Evolutionary conservation across 2,888 invertebrate species (phyloP).

Genomic region (Ptilodon capucinus): DNA sequence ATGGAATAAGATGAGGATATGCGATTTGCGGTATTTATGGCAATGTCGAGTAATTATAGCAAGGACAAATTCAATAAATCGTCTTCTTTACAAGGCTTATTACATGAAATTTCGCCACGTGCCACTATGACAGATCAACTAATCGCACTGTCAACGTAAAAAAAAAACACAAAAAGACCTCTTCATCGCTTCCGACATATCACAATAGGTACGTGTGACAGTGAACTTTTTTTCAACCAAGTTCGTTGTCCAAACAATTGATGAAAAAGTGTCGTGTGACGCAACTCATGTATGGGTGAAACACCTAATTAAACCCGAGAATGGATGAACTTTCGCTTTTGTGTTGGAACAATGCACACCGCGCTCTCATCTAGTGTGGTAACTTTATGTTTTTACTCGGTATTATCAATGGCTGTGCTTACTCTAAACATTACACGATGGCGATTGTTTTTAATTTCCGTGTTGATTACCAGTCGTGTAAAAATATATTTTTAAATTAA

Average conservation of each 20-base stretch:
- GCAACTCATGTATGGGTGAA: conserved; percentile 72
- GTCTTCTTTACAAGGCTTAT: no score
- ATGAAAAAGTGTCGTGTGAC: conserved; percentile 70
- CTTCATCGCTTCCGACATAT: conserved; percentile 59
- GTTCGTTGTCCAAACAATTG: conserved; percentile 68
- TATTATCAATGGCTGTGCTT: conserved; percentile 47
- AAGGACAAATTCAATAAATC: no score
- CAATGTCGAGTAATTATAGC: no score
- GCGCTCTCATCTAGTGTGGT: conserved; percentile 66
- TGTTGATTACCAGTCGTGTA: conserved; percentile 1
- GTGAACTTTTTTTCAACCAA: conserved; percentile 34
- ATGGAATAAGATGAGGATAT: no score
- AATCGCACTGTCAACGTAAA: conserved; percentile 9
- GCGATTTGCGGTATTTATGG: no score
- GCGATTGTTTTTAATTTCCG: conserved; percentile 27
- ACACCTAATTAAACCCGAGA: conserved; percentile 77
- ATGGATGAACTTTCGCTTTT: conserved; percentile 81
- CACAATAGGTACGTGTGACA: conserved; percentile 37
- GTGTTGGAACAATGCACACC: conserved; percentile 71
- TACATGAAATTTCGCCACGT: no score
- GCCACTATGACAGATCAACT: conserved; percentile 4
- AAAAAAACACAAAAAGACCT: conserved; percentile 25
- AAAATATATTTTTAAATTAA: background rate
- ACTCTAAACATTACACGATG: conserved; percentile 30
- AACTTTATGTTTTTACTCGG: conserved; percentile 61